These are phyloP conservation scores for Meteorus sp. DNA, from an alignment of 1,140 invertebrate genomes.

Conservation along the genomic window DNA sequence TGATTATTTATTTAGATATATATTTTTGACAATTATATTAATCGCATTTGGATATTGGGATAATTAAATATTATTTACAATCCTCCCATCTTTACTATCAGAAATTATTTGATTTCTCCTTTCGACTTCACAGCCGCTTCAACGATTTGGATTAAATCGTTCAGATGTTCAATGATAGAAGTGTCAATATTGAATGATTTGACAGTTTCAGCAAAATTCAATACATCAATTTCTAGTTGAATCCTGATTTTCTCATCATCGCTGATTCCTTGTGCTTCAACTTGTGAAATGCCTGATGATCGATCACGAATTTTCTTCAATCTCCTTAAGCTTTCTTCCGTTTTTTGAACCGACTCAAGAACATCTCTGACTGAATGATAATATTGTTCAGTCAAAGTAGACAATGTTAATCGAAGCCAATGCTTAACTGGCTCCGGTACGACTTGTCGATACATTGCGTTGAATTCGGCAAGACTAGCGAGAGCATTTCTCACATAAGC, in stretches of 20 bases:
- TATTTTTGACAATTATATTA: too few species aligned
- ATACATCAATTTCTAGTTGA: conserved; percentile 86
- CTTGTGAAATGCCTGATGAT: conserved; percentile 55
- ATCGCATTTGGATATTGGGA: too few species aligned
- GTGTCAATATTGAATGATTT: conserved; percentile 27
- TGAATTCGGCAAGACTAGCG: conserved; percentile 65
- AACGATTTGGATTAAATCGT: conserved; percentile 47
- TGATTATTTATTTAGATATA: too few species aligned
- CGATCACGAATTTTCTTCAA: conserved; percentile 84
- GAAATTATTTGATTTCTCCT: conserved; percentile 12
- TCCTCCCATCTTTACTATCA: not conserved
- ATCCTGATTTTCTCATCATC: conserved; percentile 94
- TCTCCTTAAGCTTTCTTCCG: conserved; percentile 87
- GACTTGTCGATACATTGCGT: conserved; percentile 59
- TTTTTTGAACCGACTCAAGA: conserved; percentile 89
- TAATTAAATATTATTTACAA: conserved; percentile 14
- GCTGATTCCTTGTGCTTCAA: conserved; percentile 61
- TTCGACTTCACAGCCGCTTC: conserved; percentile 46
- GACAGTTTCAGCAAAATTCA: conserved; percentile 59
- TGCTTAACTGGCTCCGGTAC: conserved; percentile 60
- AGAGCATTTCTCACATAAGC: conserved; percentile 75
- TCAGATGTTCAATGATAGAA: conserved; percentile 30
- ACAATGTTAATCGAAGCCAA: conserved; percentile 64
- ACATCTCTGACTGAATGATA: conserved; percentile 81
- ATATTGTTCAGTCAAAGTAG: conserved; percentile 73